phyloP scores from a whole-genome alignment of 2,888 invertebrate genomes.

The Synanthedon tipuliformis region DNA sequence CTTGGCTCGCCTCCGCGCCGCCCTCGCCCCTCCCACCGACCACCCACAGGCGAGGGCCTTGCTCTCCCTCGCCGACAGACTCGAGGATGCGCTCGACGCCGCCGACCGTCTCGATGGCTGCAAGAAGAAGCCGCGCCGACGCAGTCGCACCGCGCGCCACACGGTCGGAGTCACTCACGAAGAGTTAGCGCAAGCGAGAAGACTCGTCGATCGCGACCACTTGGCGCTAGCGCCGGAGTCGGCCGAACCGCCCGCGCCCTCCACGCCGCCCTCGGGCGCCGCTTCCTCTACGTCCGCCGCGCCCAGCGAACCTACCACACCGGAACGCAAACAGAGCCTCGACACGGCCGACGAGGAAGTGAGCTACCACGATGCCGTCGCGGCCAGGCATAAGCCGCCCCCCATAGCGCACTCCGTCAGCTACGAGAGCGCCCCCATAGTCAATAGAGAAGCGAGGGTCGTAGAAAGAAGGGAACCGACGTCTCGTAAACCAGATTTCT shows the following conservation, averaged over 20 bases:
- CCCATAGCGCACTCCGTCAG: conserved; percentile 35
- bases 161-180: conserved; percentile 87
- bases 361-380: conserved; percentile 35
- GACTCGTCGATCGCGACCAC: conserved; percentile 72
- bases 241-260: conserved; percentile 37
- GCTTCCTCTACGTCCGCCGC: conserved; percentile 32
- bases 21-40: conserved; percentile 70
- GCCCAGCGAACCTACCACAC: conserved; percentile 34
- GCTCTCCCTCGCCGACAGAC: conserved; percentile 75
- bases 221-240: conserved; percentile 28
- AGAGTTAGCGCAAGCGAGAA: conserved; percentile 82
- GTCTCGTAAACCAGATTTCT: conserved; percentile 41
- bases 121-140: conserved; percentile 59
- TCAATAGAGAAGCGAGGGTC: conserved; percentile 25
- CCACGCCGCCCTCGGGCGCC: conserved; percentile 37
- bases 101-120: conserved; percentile 50
- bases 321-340: conserved; percentile 39
- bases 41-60: conserved; percentile 72
- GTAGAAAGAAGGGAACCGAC: conserved; percentile 26
- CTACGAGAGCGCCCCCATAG: conserved; percentile 28
- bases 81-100: conserved; percentile 71
- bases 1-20: conserved; percentile 78
- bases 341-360: conserved; percentile 32
- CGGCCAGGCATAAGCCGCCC: conserved; percentile 28
- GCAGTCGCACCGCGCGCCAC: conserved; percentile 77